A percentile compares a stretch with the other conserved stretches of the same genome.
phyloP scores from a whole-genome alignment of 2,113 vertebrate species.

The Origma solitaria region DNA sequence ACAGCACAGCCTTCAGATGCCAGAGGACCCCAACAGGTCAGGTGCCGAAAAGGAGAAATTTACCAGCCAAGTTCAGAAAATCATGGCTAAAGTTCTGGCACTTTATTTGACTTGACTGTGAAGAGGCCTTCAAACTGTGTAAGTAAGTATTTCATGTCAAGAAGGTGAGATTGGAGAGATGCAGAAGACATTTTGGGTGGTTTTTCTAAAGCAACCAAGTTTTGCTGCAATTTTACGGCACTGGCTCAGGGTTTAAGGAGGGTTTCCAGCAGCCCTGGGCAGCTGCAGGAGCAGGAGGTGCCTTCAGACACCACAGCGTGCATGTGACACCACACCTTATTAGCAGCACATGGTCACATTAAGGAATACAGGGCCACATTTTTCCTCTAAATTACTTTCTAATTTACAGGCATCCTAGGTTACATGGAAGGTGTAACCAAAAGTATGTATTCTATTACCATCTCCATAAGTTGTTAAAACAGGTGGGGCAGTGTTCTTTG shows the following conservation, averaged over 20 bases:
- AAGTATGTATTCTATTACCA: too few species aligned
- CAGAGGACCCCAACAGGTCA: background rate
- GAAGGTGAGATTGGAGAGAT: background rate
- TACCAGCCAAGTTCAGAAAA: background rate
- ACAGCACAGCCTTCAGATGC: background rate
- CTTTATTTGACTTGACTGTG: background rate
- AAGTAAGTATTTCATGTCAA: background rate
- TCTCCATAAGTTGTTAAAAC: too few species aligned
- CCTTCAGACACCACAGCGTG: rapidly evolving
- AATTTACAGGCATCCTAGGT: too few species aligned
- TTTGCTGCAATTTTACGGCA: background rate
- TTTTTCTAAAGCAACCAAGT: background rate
- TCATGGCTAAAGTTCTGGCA: background rate
- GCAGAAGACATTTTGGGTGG: background rate
- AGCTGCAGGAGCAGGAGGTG: background rate
- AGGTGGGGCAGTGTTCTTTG: too few species aligned
- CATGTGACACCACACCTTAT: background rate
- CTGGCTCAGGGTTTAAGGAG: background rate
- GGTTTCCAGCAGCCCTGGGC: background rate
- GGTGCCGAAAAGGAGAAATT: background rate
- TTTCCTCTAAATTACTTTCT: background rate
- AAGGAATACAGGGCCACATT: background rate
- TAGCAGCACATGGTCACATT: background rate
- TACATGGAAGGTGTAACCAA: too few species aligned
- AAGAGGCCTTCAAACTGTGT: background rate